phyloP scores from a whole-genome alignment of 2,888 invertebrate genomes.

The Drosophila cracens region DNA sequence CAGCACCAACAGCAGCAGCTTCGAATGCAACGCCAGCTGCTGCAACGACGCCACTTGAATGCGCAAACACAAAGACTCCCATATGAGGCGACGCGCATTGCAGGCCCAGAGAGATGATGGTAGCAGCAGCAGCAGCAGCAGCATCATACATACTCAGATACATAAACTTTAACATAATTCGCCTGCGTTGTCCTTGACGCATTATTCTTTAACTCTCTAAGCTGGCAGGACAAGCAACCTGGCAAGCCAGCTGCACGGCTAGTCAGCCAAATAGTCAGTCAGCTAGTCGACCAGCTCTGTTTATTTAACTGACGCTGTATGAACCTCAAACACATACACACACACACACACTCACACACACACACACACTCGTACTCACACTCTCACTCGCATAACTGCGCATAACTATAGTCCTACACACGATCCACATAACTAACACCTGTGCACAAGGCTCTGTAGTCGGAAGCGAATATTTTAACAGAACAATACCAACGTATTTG shows the following conservation, averaged over 20 bases:
- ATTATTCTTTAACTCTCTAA: conserved; percentile 50
- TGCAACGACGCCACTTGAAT: conserved; percentile 70
- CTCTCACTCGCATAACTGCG: conserved; percentile 5
- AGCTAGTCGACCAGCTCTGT: conserved; percentile 41
- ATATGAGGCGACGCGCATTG: conserved; percentile 53
- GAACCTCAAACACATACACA: conserved; percentile 11
- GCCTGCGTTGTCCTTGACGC: conserved; percentile 63
- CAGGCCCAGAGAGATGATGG: conserved; percentile 35
- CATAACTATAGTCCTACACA: conserved; percentile 7
- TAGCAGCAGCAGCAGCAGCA: conserved; percentile 7
- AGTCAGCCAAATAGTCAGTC: conserved; percentile 20
- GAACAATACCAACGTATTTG: conserved; percentile 24
- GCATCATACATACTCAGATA: background rate
- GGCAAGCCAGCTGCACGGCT: conserved; percentile 16
- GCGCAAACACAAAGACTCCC: conserved; percentile 76
- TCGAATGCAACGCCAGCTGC: conserved; percentile 27
- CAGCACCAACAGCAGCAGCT: conserved; percentile 6
- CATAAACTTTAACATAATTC: conserved; percentile 62
- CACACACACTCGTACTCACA: conserved; percentile 2
- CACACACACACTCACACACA: conserved; percentile 6
- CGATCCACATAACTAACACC: conserved; percentile 34
- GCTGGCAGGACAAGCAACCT: conserved; percentile 21
- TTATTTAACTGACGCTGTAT: conserved; percentile 45
- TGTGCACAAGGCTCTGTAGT: conserved; percentile 21
- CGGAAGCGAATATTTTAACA: conserved; percentile 51